Evolutionary conservation across 2,888 invertebrate genomes (phyloP).

Genomic region (Microctonus aethiopoides): DNA sequence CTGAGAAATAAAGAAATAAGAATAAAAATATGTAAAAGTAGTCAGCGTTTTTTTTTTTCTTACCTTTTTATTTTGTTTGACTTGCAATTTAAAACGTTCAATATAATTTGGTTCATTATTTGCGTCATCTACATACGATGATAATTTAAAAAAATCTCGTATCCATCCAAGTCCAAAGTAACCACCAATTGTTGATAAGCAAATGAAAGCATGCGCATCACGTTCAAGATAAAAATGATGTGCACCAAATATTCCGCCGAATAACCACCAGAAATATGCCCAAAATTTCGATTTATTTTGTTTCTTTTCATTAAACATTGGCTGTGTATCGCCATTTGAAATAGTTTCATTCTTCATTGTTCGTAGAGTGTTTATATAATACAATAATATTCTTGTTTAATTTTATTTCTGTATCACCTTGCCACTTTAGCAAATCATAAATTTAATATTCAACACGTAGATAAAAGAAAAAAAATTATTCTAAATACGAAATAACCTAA

Average conservation of each 20-base stretch:
- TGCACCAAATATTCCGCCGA: conserved; percentile 88
- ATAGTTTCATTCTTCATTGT: background rate
- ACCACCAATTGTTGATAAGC: conserved; percentile 89
- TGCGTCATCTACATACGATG: conserved; percentile 85
- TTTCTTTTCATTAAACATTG: background rate
- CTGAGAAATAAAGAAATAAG: background rate
- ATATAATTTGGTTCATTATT: conserved; percentile 80
- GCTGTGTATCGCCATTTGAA: conserved; percentile 1
- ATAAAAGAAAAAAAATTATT: background rate
- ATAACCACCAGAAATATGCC: conserved; percentile 87
- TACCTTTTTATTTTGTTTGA: conserved; percentile 76
- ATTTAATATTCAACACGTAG: background rate
- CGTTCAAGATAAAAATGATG: conserved; percentile 92
- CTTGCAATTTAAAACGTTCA: conserved; percentile 73
- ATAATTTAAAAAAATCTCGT: conserved; percentile 85
- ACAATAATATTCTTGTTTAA: background rate
- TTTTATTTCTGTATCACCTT: background rate
- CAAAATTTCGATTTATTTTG: conserved; percentile 68
- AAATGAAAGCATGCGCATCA: conserved; percentile 90
- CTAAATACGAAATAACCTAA: background rate
- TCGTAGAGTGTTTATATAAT: background rate
- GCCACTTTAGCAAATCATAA: background rate
- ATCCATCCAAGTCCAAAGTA: conserved; percentile 89
- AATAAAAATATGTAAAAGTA: too few relatives aligned
- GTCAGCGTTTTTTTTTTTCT: too few relatives aligned